These are phyloP conservation scores for Ceryle rudis DNA, from an alignment of 2,797 vertebrate species.

Conservation along the genomic window DNA sequence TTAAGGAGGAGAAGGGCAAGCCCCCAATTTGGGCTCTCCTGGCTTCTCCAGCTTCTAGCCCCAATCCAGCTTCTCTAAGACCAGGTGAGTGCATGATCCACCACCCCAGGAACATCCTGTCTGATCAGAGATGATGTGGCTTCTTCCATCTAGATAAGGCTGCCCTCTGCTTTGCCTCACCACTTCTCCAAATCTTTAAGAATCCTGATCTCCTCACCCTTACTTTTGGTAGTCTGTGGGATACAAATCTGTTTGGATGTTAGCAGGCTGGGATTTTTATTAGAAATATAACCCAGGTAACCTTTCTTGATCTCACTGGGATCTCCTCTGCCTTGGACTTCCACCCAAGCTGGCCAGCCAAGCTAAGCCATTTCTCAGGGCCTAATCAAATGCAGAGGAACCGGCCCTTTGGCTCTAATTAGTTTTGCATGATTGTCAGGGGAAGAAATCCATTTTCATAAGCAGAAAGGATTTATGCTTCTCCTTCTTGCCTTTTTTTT, in stretches of 20 bases:
- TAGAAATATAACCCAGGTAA: conserved; percentile 1
- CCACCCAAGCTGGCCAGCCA: neutral
- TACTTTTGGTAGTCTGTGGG: neutral
- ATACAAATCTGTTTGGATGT: neutral
- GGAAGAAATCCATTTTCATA: conserved; percentile 50
- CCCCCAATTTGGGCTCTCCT: rapidly evolving
- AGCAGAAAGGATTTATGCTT: conserved; percentile 49
- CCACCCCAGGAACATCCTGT: neutral
- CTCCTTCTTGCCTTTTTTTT: neutral
- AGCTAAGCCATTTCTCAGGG: neutral
- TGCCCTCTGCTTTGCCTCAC: neutral
- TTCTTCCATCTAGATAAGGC: neutral
- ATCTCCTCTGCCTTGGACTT: neutral
- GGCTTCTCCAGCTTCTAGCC: neutral
- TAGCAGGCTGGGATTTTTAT: conserved; percentile 6
- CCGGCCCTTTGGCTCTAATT: conserved; percentile 66
- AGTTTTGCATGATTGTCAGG: conserved; percentile 44
- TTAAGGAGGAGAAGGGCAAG: neutral
- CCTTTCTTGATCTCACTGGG: neutral
- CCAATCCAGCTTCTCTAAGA: neutral
- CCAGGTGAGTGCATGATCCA: neutral
- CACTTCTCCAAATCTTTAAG: neutral
- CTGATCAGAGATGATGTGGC: neutral
- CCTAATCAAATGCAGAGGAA: neutral
- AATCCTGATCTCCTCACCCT: neutral